Evolutionary conservation across 2,113 vertebrate species (phyloP).

Genomic region (Archilochus colubris): DNA sequence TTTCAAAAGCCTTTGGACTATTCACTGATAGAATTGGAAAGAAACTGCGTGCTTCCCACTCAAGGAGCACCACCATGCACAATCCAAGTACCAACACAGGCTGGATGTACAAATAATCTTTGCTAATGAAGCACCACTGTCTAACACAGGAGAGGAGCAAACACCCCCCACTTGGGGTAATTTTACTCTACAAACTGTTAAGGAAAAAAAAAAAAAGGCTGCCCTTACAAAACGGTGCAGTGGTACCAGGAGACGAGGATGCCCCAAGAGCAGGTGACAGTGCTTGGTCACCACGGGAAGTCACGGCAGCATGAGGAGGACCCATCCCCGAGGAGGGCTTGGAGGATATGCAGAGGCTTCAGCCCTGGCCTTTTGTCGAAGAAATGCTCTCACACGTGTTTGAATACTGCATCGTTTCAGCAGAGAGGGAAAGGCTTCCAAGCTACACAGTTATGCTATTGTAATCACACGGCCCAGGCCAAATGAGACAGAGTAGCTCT

Average conservation of each 20-base stretch:
- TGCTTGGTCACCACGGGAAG: fast-evolving
- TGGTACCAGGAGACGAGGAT: neutral
- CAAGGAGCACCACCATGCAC: too few species aligned
- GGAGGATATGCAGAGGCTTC: neutral
- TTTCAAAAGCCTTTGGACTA: neutral
- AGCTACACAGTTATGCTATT: constrained; percentile 63
- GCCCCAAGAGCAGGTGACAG: neutral
- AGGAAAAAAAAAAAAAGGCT: neutral
- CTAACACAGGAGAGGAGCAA: neutral
- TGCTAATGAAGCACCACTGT: neutral
- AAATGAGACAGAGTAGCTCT: constrained; percentile 64
- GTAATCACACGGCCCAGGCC: neutral
- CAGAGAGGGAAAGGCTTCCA: constrained; percentile 38
- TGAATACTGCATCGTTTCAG: constrained; percentile 51
- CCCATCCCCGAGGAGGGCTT: neutral
- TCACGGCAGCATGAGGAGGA: fast-evolving
- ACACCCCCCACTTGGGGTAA: neutral
- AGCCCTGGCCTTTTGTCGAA: neutral
- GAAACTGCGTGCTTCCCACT: neutral
- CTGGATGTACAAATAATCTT: neutral
- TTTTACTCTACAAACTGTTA: neutral
- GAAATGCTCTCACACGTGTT: constrained; percentile 42
- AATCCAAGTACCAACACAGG: neutral
- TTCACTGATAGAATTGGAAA: neutral
- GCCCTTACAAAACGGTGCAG: neutral